Evolutionary conservation across 2,888 invertebrate genomes (phyloP).

Genomic region (Charanyca ferruginea): DNA sequence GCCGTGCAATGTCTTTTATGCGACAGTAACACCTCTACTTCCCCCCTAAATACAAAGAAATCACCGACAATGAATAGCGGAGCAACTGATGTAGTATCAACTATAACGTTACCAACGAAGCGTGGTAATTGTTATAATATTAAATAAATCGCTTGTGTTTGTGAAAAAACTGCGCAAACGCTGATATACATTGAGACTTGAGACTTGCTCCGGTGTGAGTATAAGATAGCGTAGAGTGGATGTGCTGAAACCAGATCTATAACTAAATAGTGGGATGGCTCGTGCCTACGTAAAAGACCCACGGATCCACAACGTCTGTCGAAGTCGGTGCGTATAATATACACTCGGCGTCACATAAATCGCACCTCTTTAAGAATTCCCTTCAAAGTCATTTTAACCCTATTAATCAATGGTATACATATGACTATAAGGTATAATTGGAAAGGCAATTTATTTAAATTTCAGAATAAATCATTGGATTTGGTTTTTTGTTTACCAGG

Average conservation of each 20-base stretch:
- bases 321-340: too few species aligned
- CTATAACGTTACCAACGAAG: constrained; percentile 60
- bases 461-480: too few species aligned
- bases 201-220: constrained; percentile 15
- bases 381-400: too few species aligned
- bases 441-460: too few species aligned
- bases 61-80: constrained; percentile 42
- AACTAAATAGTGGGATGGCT: not conserved
- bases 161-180: constrained; percentile 46
- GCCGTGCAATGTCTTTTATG: too few species aligned
- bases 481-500: too few species aligned
- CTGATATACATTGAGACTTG: constrained; percentile 53
- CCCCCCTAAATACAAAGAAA: constrained; percentile 19
- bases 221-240: constrained; percentile 10
- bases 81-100: constrained; percentile 26
- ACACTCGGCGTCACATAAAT: too few species aligned
- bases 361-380: too few species aligned
- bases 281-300: too few species aligned
- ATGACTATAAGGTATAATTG: too few species aligned
- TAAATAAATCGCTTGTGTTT: constrained; percentile 74
- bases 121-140: constrained; percentile 80
- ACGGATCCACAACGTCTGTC: too few species aligned
- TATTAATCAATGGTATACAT: too few species aligned
- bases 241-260: not conserved
- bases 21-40: not conserved